phyloP scores from a whole-genome alignment of 92 coral and sea anemone genomes.

The Actinernus sp. region DNA sequence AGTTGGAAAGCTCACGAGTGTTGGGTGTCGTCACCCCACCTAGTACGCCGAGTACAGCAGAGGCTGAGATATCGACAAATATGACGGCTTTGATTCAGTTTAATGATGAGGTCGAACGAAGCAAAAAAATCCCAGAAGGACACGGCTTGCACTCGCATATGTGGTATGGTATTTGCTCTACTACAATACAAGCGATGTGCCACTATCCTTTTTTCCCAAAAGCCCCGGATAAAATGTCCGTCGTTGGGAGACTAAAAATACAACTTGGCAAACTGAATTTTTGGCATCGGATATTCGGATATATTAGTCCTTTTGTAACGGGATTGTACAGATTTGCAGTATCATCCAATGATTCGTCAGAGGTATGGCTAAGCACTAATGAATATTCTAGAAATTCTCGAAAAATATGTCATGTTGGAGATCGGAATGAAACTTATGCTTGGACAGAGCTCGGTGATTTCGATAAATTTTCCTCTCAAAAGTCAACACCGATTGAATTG shows the following conservation, averaged over 20 bases:
- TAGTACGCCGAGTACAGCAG: too few species aligned
- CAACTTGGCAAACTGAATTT: neutral
- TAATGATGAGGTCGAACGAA: too few species aligned
- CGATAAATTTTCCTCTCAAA: slow-evolving; percentile 3
- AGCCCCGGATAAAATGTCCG: slow-evolving; percentile 35
- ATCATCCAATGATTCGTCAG: slow-evolving; percentile 26
- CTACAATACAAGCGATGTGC: slow-evolving; percentile 32
- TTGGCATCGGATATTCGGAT: slow-evolving; percentile 40
- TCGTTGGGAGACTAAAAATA: neutral
- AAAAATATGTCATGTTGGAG: slow-evolving; percentile 16
- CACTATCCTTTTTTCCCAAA: slow-evolving; percentile 63
- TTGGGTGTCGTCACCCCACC: too few species aligned
- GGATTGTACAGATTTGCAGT: slow-evolving; percentile 47
- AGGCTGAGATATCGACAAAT: too few species aligned
- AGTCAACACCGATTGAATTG: slow-evolving; percentile 13
- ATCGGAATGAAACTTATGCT: neutral
- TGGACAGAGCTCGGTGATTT: slow-evolving; percentile 4
- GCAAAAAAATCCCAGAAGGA: neutral
- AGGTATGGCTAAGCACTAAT: slow-evolving; percentile 30
- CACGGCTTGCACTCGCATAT: slow-evolving; percentile 22
- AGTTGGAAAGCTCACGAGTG: too few species aligned
- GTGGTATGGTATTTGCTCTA: slow-evolving; percentile 33
- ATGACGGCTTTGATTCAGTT: too few species aligned
- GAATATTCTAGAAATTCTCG: neutral
- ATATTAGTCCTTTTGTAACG: slow-evolving; percentile 40